Conservation (phyloP, 2,888 invertebrate species). For the Mythimna ferrago region DNA sequence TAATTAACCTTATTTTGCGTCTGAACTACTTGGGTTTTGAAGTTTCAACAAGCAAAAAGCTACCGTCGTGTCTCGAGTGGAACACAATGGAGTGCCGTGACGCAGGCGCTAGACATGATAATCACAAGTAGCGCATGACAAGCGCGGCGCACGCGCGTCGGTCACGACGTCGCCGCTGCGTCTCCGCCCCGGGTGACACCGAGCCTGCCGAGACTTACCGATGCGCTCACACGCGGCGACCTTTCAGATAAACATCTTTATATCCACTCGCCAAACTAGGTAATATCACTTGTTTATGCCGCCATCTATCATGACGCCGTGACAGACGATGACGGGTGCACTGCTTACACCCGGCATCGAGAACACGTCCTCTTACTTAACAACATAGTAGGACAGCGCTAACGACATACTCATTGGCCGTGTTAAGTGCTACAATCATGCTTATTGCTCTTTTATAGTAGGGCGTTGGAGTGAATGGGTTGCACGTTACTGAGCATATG, state of each 20-base stretch:
- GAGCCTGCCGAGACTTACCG: conserved; percentile 57
- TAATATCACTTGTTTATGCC: conserved; percentile 79
- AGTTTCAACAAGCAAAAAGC: conserved; percentile 70
- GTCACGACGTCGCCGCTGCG: conserved; percentile 79
- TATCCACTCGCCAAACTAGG: conserved; percentile 75
- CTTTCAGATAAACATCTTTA: conserved; percentile 77
- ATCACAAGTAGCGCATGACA: conserved; percentile 88
- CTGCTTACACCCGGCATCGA: conserved; percentile 70
- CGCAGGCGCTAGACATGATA: conserved; percentile 83
- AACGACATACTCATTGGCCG: conserved; percentile 77
- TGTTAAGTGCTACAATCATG: conserved; percentile 71
- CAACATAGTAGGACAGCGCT: conserved; percentile 74
- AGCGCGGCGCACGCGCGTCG: conserved; percentile 83
- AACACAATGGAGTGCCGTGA: conserved; percentile 75
- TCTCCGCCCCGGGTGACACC: conserved; percentile 79
- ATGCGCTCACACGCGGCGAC: conserved; percentile 60
- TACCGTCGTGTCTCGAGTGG: conserved; percentile 58
- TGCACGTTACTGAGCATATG: conserved; percentile 16
- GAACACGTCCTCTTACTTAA: conserved; percentile 77
- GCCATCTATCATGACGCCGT: conserved; percentile 79
- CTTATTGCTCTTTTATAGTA: conserved; percentile 64
- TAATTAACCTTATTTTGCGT: conserved; percentile 72
- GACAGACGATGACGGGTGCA: conserved; percentile 78
- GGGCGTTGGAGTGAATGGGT: conserved; percentile 48
- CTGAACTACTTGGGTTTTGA: conserved; percentile 65